Percentiles rank a stretch among this genome's conserved stretches.
Evolutionary conservation across 2,888 invertebrate genomes (phyloP).

Genomic region (Parthenolecanium corni): DNA sequence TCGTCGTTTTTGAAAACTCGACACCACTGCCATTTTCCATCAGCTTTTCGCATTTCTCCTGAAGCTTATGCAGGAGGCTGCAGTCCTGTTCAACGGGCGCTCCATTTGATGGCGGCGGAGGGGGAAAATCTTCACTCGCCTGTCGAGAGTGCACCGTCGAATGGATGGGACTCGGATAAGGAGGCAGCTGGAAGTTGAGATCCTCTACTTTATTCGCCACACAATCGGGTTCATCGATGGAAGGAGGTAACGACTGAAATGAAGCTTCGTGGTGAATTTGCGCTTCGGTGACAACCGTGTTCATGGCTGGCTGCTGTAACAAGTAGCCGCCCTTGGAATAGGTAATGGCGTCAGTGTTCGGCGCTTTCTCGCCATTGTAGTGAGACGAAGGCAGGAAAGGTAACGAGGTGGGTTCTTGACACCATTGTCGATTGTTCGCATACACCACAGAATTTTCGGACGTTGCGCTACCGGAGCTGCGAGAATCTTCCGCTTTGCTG

Average conservation of each 20-base stretch:
- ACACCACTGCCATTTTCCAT: slow-evolving; percentile 39
- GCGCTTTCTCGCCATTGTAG: slow-evolving; percentile 41
- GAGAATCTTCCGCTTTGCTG: slow-evolving; percentile 45
- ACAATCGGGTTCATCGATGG: slow-evolving; percentile 31
- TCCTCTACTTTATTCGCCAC: slow-evolving; percentile 30
- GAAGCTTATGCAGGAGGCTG: slow-evolving; percentile 49
- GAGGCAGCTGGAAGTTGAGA: slow-evolving; percentile 37
- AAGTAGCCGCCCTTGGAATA: slow-evolving; percentile 43
- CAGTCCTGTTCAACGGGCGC: neutral
- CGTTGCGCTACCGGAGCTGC: slow-evolving; percentile 32
- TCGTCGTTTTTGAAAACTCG: slow-evolving; percentile 38
- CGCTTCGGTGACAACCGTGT: slow-evolving; percentile 66
- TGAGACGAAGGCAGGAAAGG: slow-evolving; percentile 46
- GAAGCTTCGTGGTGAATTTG: slow-evolving; percentile 61
- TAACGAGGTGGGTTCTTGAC: slow-evolving; percentile 49
- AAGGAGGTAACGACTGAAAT: slow-evolving; percentile 31
- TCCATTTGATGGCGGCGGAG: slow-evolving; percentile 49
- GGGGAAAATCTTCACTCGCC: slow-evolving; percentile 79
- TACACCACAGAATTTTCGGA: slow-evolving; percentile 14
- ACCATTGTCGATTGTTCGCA: slow-evolving; percentile 30
- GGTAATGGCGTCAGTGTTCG: slow-evolving; percentile 39
- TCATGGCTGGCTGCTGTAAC: slow-evolving; percentile 36
- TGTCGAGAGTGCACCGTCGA: slow-evolving; percentile 72
- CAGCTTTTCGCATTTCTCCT: slow-evolving; percentile 52
- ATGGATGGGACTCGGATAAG: slow-evolving; percentile 65